A percentile compares a stretch with the other conserved stretches of the same genome.
These are phyloP conservation scores for Urophycis tenuis DNA, from an alignment of 2,797 vertebrate species.

Conservation along the genomic window DNA sequence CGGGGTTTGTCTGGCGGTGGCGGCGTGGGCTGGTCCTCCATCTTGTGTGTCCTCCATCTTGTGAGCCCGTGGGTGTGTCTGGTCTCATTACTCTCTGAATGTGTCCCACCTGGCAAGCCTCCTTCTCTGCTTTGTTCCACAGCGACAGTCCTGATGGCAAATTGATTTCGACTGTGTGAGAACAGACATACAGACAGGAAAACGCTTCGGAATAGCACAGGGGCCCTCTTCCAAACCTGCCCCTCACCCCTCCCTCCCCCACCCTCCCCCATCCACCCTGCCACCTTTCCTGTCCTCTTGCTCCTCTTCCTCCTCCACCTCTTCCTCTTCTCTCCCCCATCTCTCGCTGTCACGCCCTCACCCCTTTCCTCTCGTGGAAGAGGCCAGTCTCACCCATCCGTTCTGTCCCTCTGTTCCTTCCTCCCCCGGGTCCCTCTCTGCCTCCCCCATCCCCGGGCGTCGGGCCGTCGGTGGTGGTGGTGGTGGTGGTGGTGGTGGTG, in stretches of 20 bases:
- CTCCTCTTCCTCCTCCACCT: slow-evolving; percentile 50
- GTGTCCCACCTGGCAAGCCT: slow-evolving; percentile 84
- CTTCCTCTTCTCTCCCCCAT: not conserved
- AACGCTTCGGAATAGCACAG: slow-evolving; percentile 76
- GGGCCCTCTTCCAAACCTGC: slow-evolving; percentile 57
- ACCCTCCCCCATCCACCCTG: slow-evolving; percentile 8
- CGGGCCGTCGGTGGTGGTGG: slow-evolving; percentile 60
- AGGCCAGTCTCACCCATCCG: slow-evolving; percentile 75
- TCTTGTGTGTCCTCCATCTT: slow-evolving; percentile 46
- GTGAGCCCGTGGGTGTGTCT: slow-evolving; percentile 59
- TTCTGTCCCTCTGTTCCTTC: slow-evolving; percentile 74
- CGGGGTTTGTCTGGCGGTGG: not conserved
- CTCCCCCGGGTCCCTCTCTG: slow-evolving; percentile 55
- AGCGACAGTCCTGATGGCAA: slow-evolving; percentile 97
- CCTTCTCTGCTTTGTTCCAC: slow-evolving; percentile 89
- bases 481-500: slow-evolving; percentile 60
- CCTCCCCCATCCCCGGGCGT: slow-evolving; percentile 50
- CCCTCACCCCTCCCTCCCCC: slow-evolving; percentile 24
- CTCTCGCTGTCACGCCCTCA: slow-evolving; percentile 56
- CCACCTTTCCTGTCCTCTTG: slow-evolving; percentile 33
- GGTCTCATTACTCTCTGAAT: slow-evolving; percentile 72
- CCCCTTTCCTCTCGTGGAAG: slow-evolving; percentile 71
- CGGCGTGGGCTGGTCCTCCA: slow-evolving; percentile 32
- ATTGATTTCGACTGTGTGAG: slow-evolving; percentile 99
- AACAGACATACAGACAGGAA: slow-evolving; percentile 82